These are phyloP conservation scores for Drosophila pandora DNA, from an alignment of 1,140 invertebrate genomes.

Conservation along the genomic window DNA sequence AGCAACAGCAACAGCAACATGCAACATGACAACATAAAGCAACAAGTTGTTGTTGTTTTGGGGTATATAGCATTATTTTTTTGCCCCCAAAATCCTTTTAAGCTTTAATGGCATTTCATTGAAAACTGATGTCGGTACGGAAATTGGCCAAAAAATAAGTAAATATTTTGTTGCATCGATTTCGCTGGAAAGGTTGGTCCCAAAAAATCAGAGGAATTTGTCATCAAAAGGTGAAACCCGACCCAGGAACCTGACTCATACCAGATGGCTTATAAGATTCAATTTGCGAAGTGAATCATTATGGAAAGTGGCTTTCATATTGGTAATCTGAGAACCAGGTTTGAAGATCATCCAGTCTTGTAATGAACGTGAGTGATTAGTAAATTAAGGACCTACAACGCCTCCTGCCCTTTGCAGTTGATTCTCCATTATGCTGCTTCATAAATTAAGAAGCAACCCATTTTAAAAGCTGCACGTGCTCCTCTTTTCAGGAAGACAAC, in stretches of 20 bases:
- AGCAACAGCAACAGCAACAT: slow-evolving; percentile 14
- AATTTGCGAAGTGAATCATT: slow-evolving; percentile 21
- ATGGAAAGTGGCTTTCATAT: slow-evolving; percentile 26
- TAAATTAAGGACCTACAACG: background rate
- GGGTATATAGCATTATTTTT: background rate
- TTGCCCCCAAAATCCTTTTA: slow-evolving; percentile 40
- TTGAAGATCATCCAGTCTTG: background rate
- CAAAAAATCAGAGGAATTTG: slow-evolving; percentile 17
- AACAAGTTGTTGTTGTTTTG: slow-evolving; percentile 40
- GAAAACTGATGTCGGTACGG: slow-evolving; percentile 25
- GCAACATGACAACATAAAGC: slow-evolving; percentile 3
- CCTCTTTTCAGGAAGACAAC: slow-evolving; percentile 1
- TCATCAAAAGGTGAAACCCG: slow-evolving; percentile 42
- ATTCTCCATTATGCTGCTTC: slow-evolving; percentile 55
- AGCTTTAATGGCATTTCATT: slow-evolving; percentile 53
- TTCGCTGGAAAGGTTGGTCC: slow-evolving; percentile 36
- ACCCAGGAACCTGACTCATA: slow-evolving; percentile 21
- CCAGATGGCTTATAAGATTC: slow-evolving; percentile 19
- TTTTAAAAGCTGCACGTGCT: slow-evolving; percentile 51
- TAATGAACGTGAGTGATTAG: background rate
- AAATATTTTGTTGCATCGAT: slow-evolving; percentile 41
- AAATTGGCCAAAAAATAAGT: slow-evolving; percentile 38
- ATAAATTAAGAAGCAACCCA: slow-evolving; percentile 67
- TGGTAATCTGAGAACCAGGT: slow-evolving; percentile 9
- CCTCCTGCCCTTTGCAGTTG: slow-evolving; percentile 10